A percentile compares a stretch with the other conserved stretches of the same genome.
phyloP scores from a whole-genome alignment of 2,113 vertebrate genomes.

The Pterocles orientalis region DNA sequence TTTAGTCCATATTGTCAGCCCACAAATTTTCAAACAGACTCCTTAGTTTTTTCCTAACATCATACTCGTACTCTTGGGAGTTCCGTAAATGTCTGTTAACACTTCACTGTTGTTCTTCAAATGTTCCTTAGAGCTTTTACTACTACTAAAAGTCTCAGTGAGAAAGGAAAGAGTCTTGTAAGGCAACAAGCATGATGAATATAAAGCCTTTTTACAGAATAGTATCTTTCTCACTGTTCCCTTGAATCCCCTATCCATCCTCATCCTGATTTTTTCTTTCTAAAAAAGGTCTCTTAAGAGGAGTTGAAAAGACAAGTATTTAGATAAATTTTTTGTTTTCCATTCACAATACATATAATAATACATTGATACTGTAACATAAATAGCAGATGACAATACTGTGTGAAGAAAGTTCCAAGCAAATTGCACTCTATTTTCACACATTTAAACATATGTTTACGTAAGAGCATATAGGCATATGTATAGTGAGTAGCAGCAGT shows the following conservation, averaged over 20 bases:
- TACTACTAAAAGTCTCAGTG: neutral
- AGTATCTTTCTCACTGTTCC: neutral
- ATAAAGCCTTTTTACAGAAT: neutral
- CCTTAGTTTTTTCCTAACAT: neutral
- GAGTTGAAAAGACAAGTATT: neutral
- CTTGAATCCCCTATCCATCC: neutral
- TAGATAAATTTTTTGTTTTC: neutral
- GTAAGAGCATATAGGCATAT: neutral
- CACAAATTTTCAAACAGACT: neutral
- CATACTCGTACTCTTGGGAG: neutral
- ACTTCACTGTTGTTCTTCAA: neutral
- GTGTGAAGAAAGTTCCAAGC: neutral
- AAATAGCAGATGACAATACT: neutral
- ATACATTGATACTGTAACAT: neutral
- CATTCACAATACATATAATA: neutral
- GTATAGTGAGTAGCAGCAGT: neutral
- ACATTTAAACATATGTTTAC: neutral
- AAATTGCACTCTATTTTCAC: neutral
- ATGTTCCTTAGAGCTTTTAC: neutral
- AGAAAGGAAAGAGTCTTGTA: neutral
- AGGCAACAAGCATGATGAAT: neutral
- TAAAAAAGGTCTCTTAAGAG: neutral
- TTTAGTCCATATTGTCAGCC: neutral
- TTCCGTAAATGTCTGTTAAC: neutral
- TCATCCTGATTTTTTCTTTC: neutral